Percentiles rank a stretch among this genome's conserved stretches.
Evolutionary conservation across 2,113 vertebrate species (phyloP).

Genomic region (Aviceda subcristata): DNA sequence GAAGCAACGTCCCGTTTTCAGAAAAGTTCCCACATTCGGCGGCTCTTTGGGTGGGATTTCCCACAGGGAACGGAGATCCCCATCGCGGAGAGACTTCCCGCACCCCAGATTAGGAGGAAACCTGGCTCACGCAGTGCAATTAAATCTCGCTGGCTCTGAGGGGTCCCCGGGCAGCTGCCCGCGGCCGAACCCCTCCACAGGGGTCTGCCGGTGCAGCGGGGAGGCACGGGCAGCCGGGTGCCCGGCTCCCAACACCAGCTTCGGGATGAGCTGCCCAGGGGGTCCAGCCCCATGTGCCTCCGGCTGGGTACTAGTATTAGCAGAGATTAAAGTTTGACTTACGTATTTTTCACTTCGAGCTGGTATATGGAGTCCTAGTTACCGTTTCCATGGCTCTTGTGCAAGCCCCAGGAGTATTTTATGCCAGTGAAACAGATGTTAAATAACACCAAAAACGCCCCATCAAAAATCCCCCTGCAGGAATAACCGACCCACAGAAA

Average conservation of each 20-base stretch:
- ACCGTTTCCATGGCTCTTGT: neutral
- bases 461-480: neutral
- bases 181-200: neutral
- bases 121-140: neutral
- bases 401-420: neutral
- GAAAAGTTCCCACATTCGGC: no score
- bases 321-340: neutral
- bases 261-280: neutral
- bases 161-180: neutral
- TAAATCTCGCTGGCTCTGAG: neutral
- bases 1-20: neutral
- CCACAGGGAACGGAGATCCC: neutral
- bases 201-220: neutral
- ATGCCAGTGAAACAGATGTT: neutral
- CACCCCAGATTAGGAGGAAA: neutral
- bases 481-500: neutral
- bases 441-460: neutral
- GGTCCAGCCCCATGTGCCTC: neutral
- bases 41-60: neutral
- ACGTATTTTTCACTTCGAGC: neutral
- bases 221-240: neutral
- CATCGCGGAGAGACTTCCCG: neutral
- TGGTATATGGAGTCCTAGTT: neutral
- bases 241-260: neutral
- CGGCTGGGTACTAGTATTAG: neutral